Evolutionary conservation across 1,140 invertebrate genomes (phyloP), one percentile per base, ranked within the genome.

Genomic region (Drosophila arizonae): DNA sequence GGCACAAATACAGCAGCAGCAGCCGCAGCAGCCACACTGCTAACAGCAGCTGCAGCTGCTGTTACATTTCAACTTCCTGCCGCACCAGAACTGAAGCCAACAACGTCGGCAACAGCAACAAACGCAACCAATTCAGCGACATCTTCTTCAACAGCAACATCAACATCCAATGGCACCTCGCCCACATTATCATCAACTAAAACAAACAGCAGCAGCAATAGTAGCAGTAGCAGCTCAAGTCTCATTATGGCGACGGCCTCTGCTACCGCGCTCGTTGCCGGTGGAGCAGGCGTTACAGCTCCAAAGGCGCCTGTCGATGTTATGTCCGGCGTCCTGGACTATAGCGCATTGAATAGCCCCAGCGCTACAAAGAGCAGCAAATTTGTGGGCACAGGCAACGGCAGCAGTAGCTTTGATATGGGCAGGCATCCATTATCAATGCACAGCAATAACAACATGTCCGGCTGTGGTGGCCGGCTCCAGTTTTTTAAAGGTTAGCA

Each of bases 401-500:
- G 66, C 64, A 87, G 64, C 64, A 77, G 70, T 61, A 50, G 71
- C 57, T 84, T 84, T 78, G 86, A 90, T 85, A 77, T 79, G 79
- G 82, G 90, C 90, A 90, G 89, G 86, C 81, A 81, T 82, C 88
- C 88, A 61, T 86, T 90, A 85, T 89, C 88, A 75, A 79, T 76
- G 72, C 65, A 79, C 62, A 78, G 61, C 72, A 85, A 64, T 61
- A 81, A 76, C 45, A 80, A 54, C 56, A 72, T 71, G 68, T 65
- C 76, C 24, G 72, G 69, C 56, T 77, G 69, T 66, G 93, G 93
- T 30, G 93, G 93, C 57, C 91, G 93, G 17, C 91, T 93, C 51
- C 93, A 93, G 89, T 93, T 93, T 77, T 93, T 93, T 64, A 93
- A 93, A 93, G 92, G 93, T 93, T 89, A 80, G 77, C 74, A 11